phyloP scores from a whole-genome alignment of 37 sponge, comb jelly and placozoan species.

The Geodia barretti region DNA sequence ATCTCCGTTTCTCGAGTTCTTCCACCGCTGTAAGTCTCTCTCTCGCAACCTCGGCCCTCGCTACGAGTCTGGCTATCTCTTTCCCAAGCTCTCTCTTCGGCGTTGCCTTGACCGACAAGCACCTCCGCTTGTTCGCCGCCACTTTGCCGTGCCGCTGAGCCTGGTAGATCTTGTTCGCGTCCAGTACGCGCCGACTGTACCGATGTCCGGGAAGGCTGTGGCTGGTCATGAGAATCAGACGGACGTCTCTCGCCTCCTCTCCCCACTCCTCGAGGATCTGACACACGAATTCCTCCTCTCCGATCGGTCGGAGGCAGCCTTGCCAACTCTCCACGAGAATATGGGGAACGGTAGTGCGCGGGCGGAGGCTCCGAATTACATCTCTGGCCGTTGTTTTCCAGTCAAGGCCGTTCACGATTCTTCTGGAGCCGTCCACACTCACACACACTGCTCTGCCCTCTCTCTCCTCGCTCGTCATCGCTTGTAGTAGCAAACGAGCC shows the following conservation, averaged over 20 bases:
- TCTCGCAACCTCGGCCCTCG: neutral
- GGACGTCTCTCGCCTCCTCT: neutral
- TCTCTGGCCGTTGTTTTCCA: neutral
- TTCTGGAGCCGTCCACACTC: neutral
- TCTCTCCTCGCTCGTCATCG: neutral
- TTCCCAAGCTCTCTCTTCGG: neutral
- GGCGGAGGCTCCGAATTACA: neutral
- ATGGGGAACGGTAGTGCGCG: neutral
- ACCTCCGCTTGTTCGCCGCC: neutral
- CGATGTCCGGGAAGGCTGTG: neutral
- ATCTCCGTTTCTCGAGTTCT: neutral
- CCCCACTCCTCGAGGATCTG: neutral
- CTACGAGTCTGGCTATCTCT: neutral
- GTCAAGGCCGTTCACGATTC: neutral
- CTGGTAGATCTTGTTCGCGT: neutral
- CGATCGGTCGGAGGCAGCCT: neutral
- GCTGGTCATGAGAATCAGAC: neutral
- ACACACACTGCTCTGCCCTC: neutral
- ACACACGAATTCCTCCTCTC: neutral
- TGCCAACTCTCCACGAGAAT: neutral
- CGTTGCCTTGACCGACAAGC: neutral
- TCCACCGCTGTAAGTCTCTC: neutral
- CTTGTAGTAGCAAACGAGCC: too few relatives aligned
- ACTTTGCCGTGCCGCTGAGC: neutral
- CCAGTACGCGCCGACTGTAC: neutral